Evolutionary conservation across 2,113 vertebrate genomes (phyloP).

Genomic region (Caloenas nicobarica): DNA sequence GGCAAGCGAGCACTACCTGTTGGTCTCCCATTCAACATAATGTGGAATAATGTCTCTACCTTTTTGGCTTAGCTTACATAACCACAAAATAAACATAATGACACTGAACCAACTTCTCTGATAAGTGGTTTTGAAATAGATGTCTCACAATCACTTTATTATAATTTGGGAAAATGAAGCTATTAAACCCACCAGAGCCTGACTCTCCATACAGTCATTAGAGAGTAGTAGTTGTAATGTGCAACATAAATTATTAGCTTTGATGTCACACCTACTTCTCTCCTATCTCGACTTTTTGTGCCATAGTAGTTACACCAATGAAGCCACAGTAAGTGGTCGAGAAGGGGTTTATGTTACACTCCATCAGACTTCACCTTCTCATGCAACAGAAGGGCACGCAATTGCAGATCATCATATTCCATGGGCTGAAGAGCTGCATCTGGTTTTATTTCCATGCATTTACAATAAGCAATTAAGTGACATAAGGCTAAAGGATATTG

Average conservation of each 20-base stretch:
- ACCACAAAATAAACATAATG: conserved; percentile 8
- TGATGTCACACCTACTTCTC: background rate
- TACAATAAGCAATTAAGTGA: background rate
- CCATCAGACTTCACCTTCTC: background rate
- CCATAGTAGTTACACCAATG: background rate
- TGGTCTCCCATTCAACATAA: background rate
- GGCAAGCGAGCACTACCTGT: background rate
- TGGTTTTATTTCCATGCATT: background rate
- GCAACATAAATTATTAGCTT: background rate
- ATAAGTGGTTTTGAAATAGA: conserved; percentile 26
- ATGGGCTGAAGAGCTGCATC: background rate
- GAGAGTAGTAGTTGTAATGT: background rate
- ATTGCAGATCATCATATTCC: background rate
- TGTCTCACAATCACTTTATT: background rate
- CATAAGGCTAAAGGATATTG: background rate
- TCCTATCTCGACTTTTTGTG: background rate
- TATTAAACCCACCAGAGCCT: background rate
- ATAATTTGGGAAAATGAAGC: conserved; percentile 6
- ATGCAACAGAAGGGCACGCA: background rate
- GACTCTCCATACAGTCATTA: background rate
- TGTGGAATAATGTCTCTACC: background rate
- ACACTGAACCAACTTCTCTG: background rate
- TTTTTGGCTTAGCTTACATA: background rate
- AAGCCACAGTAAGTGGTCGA: background rate
- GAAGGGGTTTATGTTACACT: background rate